Evolutionary conservation across 1,140 invertebrate genomes (phyloP).

Genomic region (Drosophila virilis): DNA sequence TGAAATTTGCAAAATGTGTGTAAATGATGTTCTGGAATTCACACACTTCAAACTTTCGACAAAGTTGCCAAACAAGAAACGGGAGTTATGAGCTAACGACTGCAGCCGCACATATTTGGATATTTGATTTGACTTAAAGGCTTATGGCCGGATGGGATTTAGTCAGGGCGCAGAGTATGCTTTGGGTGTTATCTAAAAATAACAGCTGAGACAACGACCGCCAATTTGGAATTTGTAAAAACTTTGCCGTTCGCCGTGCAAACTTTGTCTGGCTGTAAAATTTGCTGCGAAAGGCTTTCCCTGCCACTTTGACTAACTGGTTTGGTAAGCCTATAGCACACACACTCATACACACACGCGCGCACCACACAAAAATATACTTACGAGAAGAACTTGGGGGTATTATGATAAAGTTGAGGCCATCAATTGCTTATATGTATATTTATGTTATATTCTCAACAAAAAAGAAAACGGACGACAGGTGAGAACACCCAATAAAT

Average conservation of each 20-base stretch:
- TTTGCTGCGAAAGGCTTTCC: constrained; percentile 54
- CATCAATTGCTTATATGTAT: constrained; percentile 53
- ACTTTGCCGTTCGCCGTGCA: constrained; percentile 46
- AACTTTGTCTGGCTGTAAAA: constrained; percentile 63
- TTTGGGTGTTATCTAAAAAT: constrained; percentile 67
- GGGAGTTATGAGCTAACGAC: constrained; percentile 30
- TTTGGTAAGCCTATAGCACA: constrained; percentile 39
- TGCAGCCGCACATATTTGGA: constrained; percentile 10
- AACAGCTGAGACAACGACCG: constrained; percentile 49
- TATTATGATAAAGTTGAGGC: constrained; percentile 54
- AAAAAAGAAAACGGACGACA: constrained; percentile 15
- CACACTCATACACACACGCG: neutral
- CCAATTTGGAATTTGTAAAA: constrained; percentile 62
- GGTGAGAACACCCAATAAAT: constrained; percentile 63
- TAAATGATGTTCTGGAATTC: constrained; percentile 11
- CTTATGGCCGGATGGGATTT: constrained; percentile 10
- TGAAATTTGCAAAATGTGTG: neutral
- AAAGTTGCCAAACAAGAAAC: neutral
- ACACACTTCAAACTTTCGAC: constrained; percentile 18
- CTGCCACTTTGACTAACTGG: constrained; percentile 36
- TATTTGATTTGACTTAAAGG: constrained; percentile 25
- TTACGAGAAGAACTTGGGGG: neutral
- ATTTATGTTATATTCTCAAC: constrained; percentile 32
- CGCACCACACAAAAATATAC: constrained; percentile 10
- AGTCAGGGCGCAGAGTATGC: constrained; percentile 4